Evolutionary conservation across 2,113 vertebrate species (phyloP).

Genomic region (Ictalurus punctatus): DNA sequence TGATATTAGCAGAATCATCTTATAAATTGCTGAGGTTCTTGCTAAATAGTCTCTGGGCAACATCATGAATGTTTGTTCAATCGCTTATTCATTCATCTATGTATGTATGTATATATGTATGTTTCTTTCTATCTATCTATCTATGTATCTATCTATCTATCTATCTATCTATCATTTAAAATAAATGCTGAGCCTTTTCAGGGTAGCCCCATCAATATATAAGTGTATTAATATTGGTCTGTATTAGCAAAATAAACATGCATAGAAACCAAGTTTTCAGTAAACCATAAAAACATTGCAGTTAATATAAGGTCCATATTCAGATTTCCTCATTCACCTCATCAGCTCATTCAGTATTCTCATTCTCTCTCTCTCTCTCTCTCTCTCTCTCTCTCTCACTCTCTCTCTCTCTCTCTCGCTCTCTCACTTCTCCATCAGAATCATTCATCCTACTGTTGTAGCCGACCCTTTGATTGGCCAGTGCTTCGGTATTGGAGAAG

Average conservation of each 20-base stretch:
- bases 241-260: not conserved
- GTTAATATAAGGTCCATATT: not conserved
- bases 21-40: not conserved
- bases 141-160: not conserved
- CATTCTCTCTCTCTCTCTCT: not conserved
- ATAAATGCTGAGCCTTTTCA: not conserved
- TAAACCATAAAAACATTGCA: not conserved
- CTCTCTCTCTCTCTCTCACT: not conserved
- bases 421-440: conserved; percentile 55
- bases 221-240: not conserved
- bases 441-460: conserved; percentile 61
- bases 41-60: not conserved
- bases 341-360: not conserved
- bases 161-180: not conserved
- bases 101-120: not conserved
- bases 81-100: too few species aligned
- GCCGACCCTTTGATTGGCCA: conserved; percentile 65
- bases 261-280: not conserved
- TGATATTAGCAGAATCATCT: not conserved
- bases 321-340: not conserved
- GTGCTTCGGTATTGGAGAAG: conserved; percentile 51
- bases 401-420: conserved; percentile 6
- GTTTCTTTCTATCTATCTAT: too few species aligned
- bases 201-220: not conserved
- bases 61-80: too few species aligned